These are phyloP conservation scores for Caenorhabditis brenneri DNA, from an alignment of 1,140 invertebrate species.

Conservation along the genomic window DNA sequence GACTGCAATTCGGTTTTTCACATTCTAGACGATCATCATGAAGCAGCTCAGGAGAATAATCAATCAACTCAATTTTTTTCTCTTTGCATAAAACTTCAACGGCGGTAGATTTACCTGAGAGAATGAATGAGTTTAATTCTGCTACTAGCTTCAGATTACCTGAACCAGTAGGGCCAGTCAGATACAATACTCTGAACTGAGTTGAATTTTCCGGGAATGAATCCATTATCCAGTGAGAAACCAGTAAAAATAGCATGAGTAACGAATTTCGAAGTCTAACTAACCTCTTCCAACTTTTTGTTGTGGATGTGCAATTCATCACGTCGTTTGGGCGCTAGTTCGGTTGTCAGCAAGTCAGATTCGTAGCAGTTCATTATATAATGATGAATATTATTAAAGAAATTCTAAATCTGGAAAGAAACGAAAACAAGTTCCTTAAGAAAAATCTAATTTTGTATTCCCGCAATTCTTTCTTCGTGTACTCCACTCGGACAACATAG, in stretches of 20 bases:
- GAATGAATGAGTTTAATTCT: not conserved
- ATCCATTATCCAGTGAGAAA: not conserved
- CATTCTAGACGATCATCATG: not conserved
- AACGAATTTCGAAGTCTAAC: too few relatives aligned
- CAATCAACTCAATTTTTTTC: not conserved
- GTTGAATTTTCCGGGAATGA: not conserved
- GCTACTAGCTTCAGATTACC: not conserved
- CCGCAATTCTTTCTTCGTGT: not conserved
- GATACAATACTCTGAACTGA: not conserved
- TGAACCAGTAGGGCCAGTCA: not conserved
- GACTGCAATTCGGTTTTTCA: not conserved
- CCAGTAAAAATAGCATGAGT: not conserved
- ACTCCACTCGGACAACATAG: not conserved
- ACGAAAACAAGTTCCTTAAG: too few relatives aligned
- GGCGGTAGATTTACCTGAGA: not conserved
- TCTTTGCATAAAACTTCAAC: not conserved
- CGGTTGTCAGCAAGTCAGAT: not conserved
- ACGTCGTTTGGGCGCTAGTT: not conserved
- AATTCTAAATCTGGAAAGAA: too few relatives aligned
- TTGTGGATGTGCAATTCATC: constrained; percentile 8
- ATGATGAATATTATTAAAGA: not conserved
- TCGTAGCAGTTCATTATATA: not conserved
- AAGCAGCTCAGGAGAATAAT: not conserved
- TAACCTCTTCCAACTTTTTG: not conserved
- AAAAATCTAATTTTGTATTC: too few relatives aligned